Base-by-base conservation (phyloP, 2,888 invertebrate genomes). In the Iselma pallidipennis region DNA sequence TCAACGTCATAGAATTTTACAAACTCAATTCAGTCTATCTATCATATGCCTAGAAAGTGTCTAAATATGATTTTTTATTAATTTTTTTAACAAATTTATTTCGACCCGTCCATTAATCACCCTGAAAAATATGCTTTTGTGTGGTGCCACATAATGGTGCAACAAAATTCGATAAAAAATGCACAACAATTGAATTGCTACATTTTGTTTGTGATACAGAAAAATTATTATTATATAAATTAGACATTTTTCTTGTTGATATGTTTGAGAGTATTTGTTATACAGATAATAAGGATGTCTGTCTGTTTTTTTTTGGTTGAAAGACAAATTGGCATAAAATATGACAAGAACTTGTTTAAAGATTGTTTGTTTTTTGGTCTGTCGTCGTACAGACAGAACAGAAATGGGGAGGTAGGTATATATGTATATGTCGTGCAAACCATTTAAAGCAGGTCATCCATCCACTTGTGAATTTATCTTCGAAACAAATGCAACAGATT, bases 401-500 rank as follows among this genome's bases (percentile, higher is more conserved):
- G 4, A 6, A 1, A 7, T n/a, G n/a, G n/a, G n/a, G 16, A 31
- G 25, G 6, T 9, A 9, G 19, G 33, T 14, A 5, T 1, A 1
- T 5, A 1, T 12, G 19, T 9, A 16, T 19, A 42, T 19, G 19
- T 42, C 42, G 10, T 42, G 45, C 21, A 19, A 45, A 9, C 21
- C 45, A 45, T 45, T 45, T 45, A 45, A 45, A 45, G 10, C 45
- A 45, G 45, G 45, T 45, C 45, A 45, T 45, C 45, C 45, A 7
- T 45, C 45, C 45, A 7, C 12, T 45, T 21, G 45, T 45, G 21
- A 45, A 45, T 45, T 45, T 45, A 21, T 19, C 21, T 45, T 45
- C 10, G 10, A 45, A 45, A 45, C 19, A 21, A 29, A 45, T 45
- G 45, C 25, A 19, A 45, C 16, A 45, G 45, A 45, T 45, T 45